Conservation (phyloP, 2,797 vertebrate genomes). For the Salarias fasciatus region DNA sequence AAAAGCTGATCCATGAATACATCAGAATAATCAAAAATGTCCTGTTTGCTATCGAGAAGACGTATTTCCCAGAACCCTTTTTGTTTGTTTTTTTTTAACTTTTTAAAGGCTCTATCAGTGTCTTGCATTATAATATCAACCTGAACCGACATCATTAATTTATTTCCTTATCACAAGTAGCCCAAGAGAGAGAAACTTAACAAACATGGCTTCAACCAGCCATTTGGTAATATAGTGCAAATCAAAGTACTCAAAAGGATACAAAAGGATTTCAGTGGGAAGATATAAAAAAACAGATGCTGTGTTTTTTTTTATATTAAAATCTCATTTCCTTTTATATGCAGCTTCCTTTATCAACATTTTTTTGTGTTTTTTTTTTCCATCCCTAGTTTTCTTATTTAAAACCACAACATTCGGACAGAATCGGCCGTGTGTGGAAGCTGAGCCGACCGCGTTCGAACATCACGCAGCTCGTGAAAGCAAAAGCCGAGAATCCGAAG, state of each 20-base stretch:
- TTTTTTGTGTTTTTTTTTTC: constrained; percentile 33
- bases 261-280: constrained; percentile 79
- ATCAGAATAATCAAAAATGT: constrained; percentile 4
- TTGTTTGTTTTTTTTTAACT: constrained; percentile 43
- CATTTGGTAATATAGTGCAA: constrained; percentile 83
- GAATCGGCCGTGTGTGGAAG: constrained; percentile 64
- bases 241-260: constrained; percentile 77
- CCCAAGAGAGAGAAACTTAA: constrained; percentile 73
- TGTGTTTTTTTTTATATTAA: constrained; percentile 48
- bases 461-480: constrained; percentile 73
- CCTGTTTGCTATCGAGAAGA: constrained; percentile 58
- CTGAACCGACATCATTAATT: constrained; percentile 73
- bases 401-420: constrained; percentile 53
- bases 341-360: constrained; percentile 30
- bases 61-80: constrained; percentile 53
- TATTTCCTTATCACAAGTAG: constrained; percentile 76
- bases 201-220: constrained; percentile 65
- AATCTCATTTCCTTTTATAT: constrained; percentile 2
- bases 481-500: constrained; percentile 26
- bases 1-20: constrained; percentile 4
- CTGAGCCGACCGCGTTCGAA: constrained; percentile 52
- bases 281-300: constrained; percentile 70
- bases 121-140: constrained; percentile 81
- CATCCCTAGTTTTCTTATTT: constrained; percentile 44
- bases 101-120: constrained; percentile 81